Evolutionary conservation across 1,140 invertebrate genomes (phyloP), one percentile per base, ranked within the genome.

Genomic region (Conus ventricosus): DNA sequence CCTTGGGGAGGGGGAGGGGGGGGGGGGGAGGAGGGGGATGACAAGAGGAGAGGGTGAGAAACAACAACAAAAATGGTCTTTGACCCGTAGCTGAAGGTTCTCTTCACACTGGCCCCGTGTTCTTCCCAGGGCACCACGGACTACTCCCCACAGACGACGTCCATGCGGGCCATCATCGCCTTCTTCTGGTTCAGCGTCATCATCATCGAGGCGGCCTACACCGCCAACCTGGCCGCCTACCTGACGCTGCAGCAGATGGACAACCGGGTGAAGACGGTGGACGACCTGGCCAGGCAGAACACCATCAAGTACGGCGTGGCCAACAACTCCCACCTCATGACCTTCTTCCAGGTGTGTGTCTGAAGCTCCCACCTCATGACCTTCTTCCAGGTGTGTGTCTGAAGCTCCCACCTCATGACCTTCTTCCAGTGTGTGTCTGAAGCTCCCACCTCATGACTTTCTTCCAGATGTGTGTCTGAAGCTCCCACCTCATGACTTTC

Each of bases 101-200:
- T 39, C 39, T 39, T 39, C 39, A 39, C 39, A 39, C 39, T 3
- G 3, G 3, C 39, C 39, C 39, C 39, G 39, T 0, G 15, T 15
- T 60, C 15, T 55, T 98, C 97, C 0, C 85, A 94, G 92, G 90
- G 98, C 95, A 92, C 92, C 27, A 92, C 93, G 0, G 94, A 95
- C 57, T 94, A 93, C 85, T 92, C 91, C 7, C 94, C 94, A 3
- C 93, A 94, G 82, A 93, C 93, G 15, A 93, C 93, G 11, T 94
- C 92, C 5, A 95, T 93, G 90, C 89, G 94, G 23, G 92, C 94
- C 15, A 92, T 95, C 85, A 92, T 94, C 55, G 93, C 93, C 4
- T 94, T 94, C 85, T 94, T 93, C 90, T 95, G 95, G 93, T 95
- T 95, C 89, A 95, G 94, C 89, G 95, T 94, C 7, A 91, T 95